These are phyloP conservation scores for Nerophis ophidion DNA, from an alignment of 2,113 vertebrate species.

Conservation along the genomic window DNA sequence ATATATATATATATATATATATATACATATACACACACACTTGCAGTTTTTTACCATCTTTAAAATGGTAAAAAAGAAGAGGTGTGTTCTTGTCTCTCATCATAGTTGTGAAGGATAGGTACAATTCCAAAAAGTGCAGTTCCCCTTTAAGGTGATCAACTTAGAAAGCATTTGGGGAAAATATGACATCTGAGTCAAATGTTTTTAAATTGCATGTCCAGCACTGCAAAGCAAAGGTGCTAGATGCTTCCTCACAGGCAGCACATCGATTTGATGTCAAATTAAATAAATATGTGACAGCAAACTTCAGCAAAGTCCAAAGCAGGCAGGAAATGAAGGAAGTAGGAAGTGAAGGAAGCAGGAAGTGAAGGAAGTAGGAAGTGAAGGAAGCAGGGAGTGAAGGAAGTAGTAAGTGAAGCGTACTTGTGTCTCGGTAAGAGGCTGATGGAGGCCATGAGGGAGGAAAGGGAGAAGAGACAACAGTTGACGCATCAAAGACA, in stretches of 20 bases:
- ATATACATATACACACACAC: too few species aligned
- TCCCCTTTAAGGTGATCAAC: neutral
- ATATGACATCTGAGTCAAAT: neutral
- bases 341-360: too few species aligned
- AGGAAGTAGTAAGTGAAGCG: slow-evolving; percentile 46
- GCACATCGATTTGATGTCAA: slow-evolving; percentile 2
- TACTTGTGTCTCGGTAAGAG: slow-evolving; percentile 99
- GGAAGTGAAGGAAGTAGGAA: too few species aligned
- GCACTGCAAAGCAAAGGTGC: neutral
- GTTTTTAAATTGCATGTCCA: neutral
- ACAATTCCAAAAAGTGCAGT: too few species aligned
- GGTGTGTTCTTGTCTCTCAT: too few species aligned
- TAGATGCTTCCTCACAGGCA: neutral
- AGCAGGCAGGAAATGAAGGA: too few species aligned
- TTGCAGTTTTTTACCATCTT: too few species aligned
- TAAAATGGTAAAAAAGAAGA: too few species aligned
- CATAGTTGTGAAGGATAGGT: too few species aligned
- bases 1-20: too few species aligned
- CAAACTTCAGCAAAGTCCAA: too few species aligned
- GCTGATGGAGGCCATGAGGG: slow-evolving; percentile 94
- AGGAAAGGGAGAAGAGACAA: slow-evolving; percentile 77
- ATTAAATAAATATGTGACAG: neutral
- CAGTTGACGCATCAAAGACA: slow-evolving; percentile 47
- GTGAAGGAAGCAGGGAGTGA: too few species aligned
- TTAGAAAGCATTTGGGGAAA: slow-evolving; percentile 1